Evolutionary conservation across 2,797 vertebrate species (phyloP).

Genomic region (Hipposideros larvatus): DNA sequence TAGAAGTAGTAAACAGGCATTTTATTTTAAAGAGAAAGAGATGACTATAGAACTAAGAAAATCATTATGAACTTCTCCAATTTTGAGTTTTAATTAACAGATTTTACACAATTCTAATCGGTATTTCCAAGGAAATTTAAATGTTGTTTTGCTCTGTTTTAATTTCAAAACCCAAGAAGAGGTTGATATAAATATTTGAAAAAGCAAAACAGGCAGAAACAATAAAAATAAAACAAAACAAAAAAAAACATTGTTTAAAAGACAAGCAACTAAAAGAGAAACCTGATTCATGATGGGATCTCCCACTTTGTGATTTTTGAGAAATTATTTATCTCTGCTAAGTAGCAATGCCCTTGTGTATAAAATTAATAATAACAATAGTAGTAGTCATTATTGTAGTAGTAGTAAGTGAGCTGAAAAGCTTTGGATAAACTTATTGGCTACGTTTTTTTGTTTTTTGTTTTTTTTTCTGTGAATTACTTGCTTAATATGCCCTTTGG

Average conservation of each 20-base stretch:
- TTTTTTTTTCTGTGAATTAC: background rate
- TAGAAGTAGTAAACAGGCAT: background rate
- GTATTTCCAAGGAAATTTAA: background rate
- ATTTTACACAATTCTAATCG: conserved; percentile 13
- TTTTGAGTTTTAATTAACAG: background rate
- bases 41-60: background rate
- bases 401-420: background rate
- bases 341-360: background rate
- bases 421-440: background rate
- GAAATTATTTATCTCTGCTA: background rate
- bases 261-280: background rate
- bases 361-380: background rate
- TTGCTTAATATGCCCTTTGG: background rate
- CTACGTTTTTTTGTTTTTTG: too few species aligned
- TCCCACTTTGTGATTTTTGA: background rate
- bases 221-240: background rate
- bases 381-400: background rate
- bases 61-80: background rate
- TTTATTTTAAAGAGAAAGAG: conserved; percentile 23
- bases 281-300: background rate
- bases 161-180: background rate
- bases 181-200: background rate
- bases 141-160: conserved; percentile 22
- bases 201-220: conserved; percentile 11
- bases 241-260: background rate